Evolutionary conservation across 2,113 vertebrate species (phyloP).

Genomic region (Phrynocephalus versicolor): DNA sequence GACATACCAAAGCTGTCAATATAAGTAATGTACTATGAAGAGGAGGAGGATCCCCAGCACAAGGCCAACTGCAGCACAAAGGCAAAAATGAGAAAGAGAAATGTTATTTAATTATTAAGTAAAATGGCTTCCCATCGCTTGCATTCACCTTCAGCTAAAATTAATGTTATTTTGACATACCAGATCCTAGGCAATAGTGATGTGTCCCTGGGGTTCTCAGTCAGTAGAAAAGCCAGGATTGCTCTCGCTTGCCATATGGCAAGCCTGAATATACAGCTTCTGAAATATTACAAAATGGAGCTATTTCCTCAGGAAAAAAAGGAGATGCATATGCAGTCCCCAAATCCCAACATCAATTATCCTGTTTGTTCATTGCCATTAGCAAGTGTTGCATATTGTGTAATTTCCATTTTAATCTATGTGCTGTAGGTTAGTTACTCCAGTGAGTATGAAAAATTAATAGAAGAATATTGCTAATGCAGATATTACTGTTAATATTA

Average conservation of each 20-base stretch:
- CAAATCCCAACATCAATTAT: conserved; percentile 29
- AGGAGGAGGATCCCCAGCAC: neutral
- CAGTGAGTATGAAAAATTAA: conserved; percentile 1
- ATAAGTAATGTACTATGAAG: too few species aligned
- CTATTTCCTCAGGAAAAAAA: conserved; percentile 18
- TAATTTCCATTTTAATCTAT: conserved; percentile 31
- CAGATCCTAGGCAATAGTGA: conserved; percentile 8
- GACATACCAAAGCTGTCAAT: too few species aligned
- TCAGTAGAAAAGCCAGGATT: conserved; percentile 8
- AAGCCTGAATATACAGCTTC: conserved; percentile 18
- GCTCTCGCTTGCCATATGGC: conserved; percentile 17
- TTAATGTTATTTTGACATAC: conserved; percentile 33
- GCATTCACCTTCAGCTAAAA: conserved; percentile 25
- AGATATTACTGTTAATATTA: conserved; percentile 16
- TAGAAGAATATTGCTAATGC: conserved; percentile 1
- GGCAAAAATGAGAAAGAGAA: neutral
- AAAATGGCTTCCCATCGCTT: neutral
- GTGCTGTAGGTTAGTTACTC: conserved; percentile 18
- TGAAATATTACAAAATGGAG: conserved; percentile 25
- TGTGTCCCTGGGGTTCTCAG: conserved; percentile 7
- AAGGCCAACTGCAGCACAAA: neutral
- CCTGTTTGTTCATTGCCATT: conserved; percentile 34
- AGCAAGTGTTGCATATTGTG: conserved; percentile 22
- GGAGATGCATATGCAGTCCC: conserved; percentile 12
- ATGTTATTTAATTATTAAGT: conserved; percentile 24